Conservation (phyloP, 2,888 invertebrate genomes). For the Latrodectus hesperus region DNA sequence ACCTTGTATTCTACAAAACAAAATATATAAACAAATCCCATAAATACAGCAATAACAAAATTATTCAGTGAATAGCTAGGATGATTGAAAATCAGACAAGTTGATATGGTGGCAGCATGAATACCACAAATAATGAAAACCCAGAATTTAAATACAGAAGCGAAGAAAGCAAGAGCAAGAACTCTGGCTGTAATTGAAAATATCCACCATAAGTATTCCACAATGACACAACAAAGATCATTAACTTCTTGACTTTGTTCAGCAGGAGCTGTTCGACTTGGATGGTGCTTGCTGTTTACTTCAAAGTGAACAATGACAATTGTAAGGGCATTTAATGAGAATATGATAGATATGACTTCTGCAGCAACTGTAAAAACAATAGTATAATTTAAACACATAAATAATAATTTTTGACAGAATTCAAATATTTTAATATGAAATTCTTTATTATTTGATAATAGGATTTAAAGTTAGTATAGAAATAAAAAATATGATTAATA, state of each 20-base stretch:
- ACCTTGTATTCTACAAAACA: conserved; percentile 68
- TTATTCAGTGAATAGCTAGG: conserved; percentile 45
- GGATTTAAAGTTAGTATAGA: too few species aligned
- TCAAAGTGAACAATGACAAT: conserved; percentile 88
- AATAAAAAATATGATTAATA: too few species aligned
- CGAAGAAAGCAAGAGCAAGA: conserved; percentile 64
- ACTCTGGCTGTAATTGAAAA: conserved; percentile 60
- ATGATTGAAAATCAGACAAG: conserved; percentile 61
- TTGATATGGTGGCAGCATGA: conserved; percentile 56
- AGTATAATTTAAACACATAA: background rate
- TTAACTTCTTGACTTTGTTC: conserved; percentile 83
- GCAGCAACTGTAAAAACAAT: conserved; percentile 78
- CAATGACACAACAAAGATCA: conserved; percentile 84
- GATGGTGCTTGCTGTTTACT: conserved; percentile 78
- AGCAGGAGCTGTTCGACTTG: conserved; percentile 84
- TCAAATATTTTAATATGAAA: too few species aligned
- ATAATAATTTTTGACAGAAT: too few species aligned
- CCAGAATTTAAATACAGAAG: conserved; percentile 65
- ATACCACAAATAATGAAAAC: conserved; percentile 65
- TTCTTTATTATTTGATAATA: too few species aligned
- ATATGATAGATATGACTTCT: conserved; percentile 84
- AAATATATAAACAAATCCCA: conserved; percentile 68
- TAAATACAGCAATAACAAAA: conserved; percentile 55
- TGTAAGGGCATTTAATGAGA: conserved; percentile 88
- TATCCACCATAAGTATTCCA: conserved; percentile 83